phyloP scores from a whole-genome alignment of 2,888 invertebrate genomes.

The Coleophora deauratella region DNA sequence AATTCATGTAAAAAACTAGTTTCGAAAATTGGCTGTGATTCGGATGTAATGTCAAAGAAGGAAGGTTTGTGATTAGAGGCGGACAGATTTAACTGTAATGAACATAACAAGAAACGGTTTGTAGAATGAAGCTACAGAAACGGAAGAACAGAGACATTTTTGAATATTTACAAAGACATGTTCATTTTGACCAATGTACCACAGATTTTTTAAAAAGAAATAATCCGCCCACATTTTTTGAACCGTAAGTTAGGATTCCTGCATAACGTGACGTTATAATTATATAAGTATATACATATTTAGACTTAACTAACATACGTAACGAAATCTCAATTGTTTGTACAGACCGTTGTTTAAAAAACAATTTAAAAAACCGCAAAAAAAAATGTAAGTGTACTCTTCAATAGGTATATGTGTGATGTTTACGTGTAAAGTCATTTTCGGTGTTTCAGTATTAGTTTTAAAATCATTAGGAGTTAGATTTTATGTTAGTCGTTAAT shows the following conservation, averaged over 20 bases:
- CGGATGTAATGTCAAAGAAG: conserved; percentile 37
- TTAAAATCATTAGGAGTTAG: conserved; percentile 61
- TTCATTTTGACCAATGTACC: too few relatives aligned
- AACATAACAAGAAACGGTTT: too few relatives aligned
- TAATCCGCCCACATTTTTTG: conserved; percentile 36
- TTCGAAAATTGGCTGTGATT: conserved; percentile 56
- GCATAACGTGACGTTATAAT: conserved; percentile 19
- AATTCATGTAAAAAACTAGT: too few relatives aligned
- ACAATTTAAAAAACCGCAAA: conserved; percentile 33
- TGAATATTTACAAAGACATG: too few relatives aligned
- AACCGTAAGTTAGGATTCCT: conserved; percentile 25
- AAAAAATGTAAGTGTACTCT: conserved; percentile 37
- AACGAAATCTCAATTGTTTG: conserved; percentile 46
- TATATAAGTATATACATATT: conserved; percentile 28
- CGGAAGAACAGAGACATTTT: too few relatives aligned
- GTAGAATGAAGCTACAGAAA: too few relatives aligned
- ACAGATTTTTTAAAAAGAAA: conserved; percentile 5
- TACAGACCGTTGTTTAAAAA: conserved; percentile 50
- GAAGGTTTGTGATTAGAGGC: conserved; percentile 14
- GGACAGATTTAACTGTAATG: too few relatives aligned
- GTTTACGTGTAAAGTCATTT: conserved; percentile 40
- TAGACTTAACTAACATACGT: conserved; percentile 26
- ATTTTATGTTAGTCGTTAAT: conserved; percentile 67
- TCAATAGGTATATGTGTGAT: conserved; percentile 37
- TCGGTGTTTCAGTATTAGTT: conserved; percentile 63